Conservation (phyloP, 2,888 invertebrate species). For the Tyria jacobaeae region DNA sequence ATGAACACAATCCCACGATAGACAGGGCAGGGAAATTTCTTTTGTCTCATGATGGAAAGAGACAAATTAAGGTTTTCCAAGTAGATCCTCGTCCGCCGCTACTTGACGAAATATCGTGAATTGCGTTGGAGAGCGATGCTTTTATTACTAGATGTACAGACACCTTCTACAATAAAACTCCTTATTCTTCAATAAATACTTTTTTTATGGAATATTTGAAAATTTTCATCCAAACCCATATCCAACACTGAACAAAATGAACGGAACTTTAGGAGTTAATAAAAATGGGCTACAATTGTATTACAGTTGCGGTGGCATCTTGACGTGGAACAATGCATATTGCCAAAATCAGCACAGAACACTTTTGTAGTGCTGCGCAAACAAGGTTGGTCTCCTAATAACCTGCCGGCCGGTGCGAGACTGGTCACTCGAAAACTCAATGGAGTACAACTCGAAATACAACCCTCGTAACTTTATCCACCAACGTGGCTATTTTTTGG, state of each 20-base stretch:
- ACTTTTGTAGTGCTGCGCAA: conserved; percentile 77
- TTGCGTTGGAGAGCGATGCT: conserved; percentile 63
- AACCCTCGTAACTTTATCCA: conserved; percentile 58
- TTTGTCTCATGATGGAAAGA: conserved; percentile 53
- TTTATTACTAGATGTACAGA: conserved; percentile 67
- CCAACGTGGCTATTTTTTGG: conserved; percentile 73
- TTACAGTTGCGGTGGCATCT: conserved; percentile 22
- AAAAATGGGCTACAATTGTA: conserved; percentile 33
- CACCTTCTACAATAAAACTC: conserved; percentile 51
- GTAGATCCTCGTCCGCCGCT: conserved; percentile 47
- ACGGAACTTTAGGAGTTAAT: conserved; percentile 29
- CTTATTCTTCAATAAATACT: no score
- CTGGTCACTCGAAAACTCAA: conserved; percentile 73
- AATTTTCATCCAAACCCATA: not conserved
- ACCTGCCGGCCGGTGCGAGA: conserved; percentile 57
- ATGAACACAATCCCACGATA: conserved; percentile 52
- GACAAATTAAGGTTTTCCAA: conserved; percentile 56
- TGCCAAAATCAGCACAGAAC: conserved; percentile 74
- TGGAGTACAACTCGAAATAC: conserved; percentile 70
- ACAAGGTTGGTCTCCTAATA: conserved; percentile 75
- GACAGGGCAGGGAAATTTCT: conserved; percentile 58
- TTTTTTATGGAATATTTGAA: no score
- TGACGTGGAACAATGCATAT: conserved; percentile 62
- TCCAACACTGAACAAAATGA: conserved; percentile 19
- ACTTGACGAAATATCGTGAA: conserved; percentile 62